Percentiles rank a stretch among this genome's conserved stretches.
phyloP scores from a whole-genome alignment of 2,797 vertebrate species.

The Balearica regulorum region DNA sequence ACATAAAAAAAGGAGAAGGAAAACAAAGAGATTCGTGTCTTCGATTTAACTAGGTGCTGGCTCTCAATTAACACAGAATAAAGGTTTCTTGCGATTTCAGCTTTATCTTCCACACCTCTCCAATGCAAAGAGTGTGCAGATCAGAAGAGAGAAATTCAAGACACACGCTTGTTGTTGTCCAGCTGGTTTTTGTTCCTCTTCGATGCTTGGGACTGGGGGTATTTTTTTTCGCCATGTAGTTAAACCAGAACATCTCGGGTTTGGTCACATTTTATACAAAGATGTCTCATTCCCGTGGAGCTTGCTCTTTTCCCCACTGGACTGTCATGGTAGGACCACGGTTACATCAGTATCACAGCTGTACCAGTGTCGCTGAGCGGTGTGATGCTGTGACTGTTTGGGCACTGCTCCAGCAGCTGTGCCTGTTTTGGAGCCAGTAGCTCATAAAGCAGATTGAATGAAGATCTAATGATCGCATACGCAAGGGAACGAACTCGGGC shows the following conservation, averaged over 20 bases:
- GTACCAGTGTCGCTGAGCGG: too few relatives aligned
- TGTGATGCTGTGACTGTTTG: background rate
- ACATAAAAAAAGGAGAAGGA: background rate
- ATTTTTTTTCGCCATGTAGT: background rate
- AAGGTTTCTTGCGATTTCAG: background rate
- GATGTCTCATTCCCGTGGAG: rapidly evolving
- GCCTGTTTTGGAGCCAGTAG: background rate
- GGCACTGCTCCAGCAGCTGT: background rate
- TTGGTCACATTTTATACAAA: background rate
- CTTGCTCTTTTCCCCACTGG: background rate
- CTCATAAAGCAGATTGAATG: background rate
- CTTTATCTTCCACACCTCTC: background rate
- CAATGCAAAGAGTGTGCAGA: background rate
- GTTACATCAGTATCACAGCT: background rate
- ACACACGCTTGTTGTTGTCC: background rate
- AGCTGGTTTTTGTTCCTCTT: background rate
- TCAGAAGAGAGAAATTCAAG: background rate
- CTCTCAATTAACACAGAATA: background rate
- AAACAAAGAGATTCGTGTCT: background rate
- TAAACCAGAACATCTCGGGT: background rate
- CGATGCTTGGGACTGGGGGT: rapidly evolving
- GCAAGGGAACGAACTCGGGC: background rate
- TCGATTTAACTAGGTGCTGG: background rate
- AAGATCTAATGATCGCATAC: background rate
- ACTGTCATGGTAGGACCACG: background rate